Evolutionary conservation across 2,797 vertebrate genomes (phyloP), one percentile per base, ranked within the genome.

Genomic region (Tragopan temminckii): DNA sequence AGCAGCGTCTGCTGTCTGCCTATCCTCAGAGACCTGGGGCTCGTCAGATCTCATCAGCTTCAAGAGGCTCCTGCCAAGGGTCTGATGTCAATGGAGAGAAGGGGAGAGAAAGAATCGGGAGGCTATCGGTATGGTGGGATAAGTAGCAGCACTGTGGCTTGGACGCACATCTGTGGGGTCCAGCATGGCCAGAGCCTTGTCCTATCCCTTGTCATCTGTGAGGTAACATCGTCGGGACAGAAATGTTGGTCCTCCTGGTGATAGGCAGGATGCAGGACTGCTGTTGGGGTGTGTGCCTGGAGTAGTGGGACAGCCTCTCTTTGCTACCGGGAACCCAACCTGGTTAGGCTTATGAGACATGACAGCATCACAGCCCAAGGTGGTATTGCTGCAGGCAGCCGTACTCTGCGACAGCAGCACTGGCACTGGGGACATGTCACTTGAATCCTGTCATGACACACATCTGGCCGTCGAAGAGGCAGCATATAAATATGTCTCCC

Each of bases 361-460:
- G 95, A 96, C 95, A 95, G 76, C 86, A 94, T 95, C 94, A 93
- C 84, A 95, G 91, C 79, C 92, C 71, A 83, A 84, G 91, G 94
- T 89, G 59, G 43, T 95, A 84, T 84, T 81, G 84, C 95, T 93
- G 74, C 79, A 94, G 94, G 95, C 92, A 89, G 77, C 79, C 1
- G 0, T 7, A 42, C 80, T 94, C 55, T 11, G 27, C 43, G 40
- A 57, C 62, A 91, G 68, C 74, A 7, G 74, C 74, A n/a, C 0
- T 4, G 68, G 62, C 43, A 4, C 63, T 57, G 74, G 62, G 69
- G 67, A 71, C 63, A 3, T 95, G 77, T 84, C 58, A 33, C 80
- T 90, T 38, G n/a, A 75, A 91, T 57, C 74, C 72, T 95, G 92
- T 90, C 80, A 80, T 43, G 88, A 45, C 72, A 91, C 59, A 53